These are phyloP conservation scores for Theropithecus gelada DNA, from an alignment of 2,113 vertebrate species.

Conservation along the genomic window DNA sequence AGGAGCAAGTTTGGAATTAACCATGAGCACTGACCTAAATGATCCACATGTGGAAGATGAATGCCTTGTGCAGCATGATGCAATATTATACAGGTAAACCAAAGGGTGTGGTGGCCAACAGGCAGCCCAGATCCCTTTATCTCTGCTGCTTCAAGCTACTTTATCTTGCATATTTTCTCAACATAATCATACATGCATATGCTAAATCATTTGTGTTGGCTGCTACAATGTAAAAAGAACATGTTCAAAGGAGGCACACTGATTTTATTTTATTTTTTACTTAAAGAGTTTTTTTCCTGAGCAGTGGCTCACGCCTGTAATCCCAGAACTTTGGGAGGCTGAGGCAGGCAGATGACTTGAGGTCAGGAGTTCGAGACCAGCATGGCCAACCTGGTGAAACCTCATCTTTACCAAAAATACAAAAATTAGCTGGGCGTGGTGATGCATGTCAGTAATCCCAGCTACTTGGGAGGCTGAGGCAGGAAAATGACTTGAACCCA, in stretches of 20 bases:
- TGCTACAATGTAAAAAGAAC: neutral
- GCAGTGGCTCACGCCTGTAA: no score
- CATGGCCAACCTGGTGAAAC: no score
- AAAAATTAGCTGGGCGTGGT: no score
- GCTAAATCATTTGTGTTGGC: constrained; percentile 18
- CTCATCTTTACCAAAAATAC: no score
- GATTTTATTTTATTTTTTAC: constrained; percentile 28
- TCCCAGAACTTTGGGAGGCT: no score
- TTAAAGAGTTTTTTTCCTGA: neutral
- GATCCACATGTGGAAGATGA: constrained; percentile 34
- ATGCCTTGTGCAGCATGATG: constrained; percentile 27
- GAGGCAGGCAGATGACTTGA: no score
- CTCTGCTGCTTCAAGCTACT: constrained; percentile 51
- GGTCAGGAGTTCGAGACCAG: no score
- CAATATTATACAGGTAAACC: constrained; percentile 30
- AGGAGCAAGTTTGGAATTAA: constrained; percentile 61
- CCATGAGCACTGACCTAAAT: constrained; percentile 29
- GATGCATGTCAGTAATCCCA: no score
- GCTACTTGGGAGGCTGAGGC: no score
- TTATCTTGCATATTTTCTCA: constrained; percentile 60
- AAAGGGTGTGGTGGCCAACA: neutral
- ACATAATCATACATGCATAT: neutral
- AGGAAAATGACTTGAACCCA: no score
- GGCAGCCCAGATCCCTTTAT: constrained; percentile 39
- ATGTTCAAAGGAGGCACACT: neutral